These are phyloP conservation scores for Sebastes minor DNA, from an alignment of 2,797 vertebrate genomes.

Conservation along the genomic window DNA sequence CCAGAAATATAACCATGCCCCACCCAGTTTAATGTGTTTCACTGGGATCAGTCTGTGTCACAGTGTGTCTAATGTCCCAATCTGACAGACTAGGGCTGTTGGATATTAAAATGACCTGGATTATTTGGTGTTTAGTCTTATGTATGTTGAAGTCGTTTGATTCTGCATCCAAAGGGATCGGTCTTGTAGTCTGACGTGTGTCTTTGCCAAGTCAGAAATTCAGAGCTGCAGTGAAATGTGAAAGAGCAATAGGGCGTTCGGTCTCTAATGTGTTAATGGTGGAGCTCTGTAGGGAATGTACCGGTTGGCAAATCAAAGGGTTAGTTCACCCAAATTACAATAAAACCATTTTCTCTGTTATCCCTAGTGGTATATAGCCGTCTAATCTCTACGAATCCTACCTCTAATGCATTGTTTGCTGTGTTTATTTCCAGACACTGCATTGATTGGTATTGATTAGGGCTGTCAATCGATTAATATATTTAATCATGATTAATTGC, in stretches of 20 bases:
- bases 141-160: neutral
- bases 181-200: neutral
- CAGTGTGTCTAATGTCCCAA: no score
- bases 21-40: neutral
- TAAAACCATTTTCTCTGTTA: neutral
- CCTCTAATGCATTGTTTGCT: neutral
- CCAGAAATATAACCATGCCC: neutral
- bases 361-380: fast-evolving
- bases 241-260: neutral
- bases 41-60: neutral
- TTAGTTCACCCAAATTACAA: neutral
- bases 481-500: no score
- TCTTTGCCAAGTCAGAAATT: neutral
- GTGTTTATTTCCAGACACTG: neutral
- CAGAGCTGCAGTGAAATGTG: slow-evolving; percentile 15
- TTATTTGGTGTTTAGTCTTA: neutral
- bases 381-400: no score
- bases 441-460: no score
- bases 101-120: neutral
- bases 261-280: slow-evolving; percentile 26
- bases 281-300: neutral
- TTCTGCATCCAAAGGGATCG: neutral
- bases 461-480: no score
- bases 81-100: neutral
- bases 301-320: neutral